These are phyloP conservation scores for Tuta absoluta DNA, from an alignment of 2,888 invertebrate species.

Conservation along the genomic window DNA sequence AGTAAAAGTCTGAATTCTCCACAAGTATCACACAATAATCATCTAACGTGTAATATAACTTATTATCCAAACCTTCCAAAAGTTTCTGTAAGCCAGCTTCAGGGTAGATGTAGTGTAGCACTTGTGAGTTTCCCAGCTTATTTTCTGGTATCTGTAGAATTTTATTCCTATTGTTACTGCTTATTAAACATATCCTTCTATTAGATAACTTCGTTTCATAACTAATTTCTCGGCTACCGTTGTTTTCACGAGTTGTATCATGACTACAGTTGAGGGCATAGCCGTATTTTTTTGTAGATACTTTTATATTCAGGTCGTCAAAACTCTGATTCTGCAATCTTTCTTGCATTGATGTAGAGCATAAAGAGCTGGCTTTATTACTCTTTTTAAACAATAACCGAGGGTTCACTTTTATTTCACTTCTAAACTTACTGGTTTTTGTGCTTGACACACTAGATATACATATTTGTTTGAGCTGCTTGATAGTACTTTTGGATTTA, in stretches of 20 bases:
- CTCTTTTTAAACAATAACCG: no score
- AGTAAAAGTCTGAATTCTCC: not conserved
- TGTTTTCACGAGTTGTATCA: no score
- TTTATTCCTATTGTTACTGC: slow-evolving; percentile 9
- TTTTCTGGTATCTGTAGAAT: not conserved
- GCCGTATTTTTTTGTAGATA: no score
- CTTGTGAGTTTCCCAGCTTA: not conserved
- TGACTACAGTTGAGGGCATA: not conserved
- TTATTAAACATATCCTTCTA: slow-evolving; percentile 4
- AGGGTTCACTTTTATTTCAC: no score
- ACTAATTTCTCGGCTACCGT: not conserved
- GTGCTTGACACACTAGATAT: no score
- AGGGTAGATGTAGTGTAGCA: not conserved
- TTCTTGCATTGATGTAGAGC: no score
- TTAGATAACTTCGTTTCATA: not conserved
- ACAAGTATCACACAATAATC: slow-evolving; percentile 6
- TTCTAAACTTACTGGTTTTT: no score
- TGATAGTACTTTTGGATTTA: no score
- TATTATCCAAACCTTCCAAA: not conserved
- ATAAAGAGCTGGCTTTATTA: no score
- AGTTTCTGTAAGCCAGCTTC: not conserved
- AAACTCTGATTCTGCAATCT: not conserved
- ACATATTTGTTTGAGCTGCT: no score
- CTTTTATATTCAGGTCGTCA: not conserved
- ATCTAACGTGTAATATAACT: not conserved